These are phyloP conservation scores for Cosmia pyralina DNA, from an alignment of 2,888 invertebrate species.

Conservation along the genomic window DNA sequence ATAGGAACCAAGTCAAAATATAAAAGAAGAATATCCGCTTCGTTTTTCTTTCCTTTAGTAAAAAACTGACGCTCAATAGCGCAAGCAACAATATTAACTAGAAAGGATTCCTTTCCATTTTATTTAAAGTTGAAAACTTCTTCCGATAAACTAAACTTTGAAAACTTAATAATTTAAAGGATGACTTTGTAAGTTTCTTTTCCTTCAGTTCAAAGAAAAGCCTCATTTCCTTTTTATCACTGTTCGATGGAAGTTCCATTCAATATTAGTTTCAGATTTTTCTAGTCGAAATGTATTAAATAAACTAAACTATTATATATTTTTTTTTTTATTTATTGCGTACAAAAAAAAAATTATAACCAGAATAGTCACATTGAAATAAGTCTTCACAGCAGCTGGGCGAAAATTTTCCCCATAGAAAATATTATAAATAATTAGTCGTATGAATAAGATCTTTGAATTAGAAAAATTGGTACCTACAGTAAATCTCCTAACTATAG, in stretches of 20 bases:
- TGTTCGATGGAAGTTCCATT: slow-evolving; percentile 16
- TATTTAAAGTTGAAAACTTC: slow-evolving; percentile 49
- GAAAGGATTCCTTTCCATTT: slow-evolving; percentile 41
- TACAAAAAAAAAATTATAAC: no score
- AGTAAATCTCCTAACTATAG: neutral
- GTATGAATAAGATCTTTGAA: neutral
- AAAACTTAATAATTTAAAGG: slow-evolving; percentile 56
- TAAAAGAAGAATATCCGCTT: no score
- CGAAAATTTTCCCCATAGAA: neutral
- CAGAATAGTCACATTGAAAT: neutral
- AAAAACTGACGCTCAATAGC: slow-evolving; percentile 42
- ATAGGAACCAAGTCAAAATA: no score
- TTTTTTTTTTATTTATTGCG: neutral
- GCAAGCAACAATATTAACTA: slow-evolving; percentile 50
- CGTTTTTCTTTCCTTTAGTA: slow-evolving; percentile 5
- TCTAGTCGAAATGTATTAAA: neutral
- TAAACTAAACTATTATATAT: neutral
- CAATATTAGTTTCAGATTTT: neutral
- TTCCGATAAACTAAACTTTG: slow-evolving; percentile 57
- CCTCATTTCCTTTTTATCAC: slow-evolving; percentile 32
- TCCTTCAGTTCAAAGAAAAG: slow-evolving; percentile 38
- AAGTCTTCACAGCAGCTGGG: neutral
- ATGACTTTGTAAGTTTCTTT: slow-evolving; percentile 50
- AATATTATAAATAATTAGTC: neutral
- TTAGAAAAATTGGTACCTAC: neutral